Evolutionary conservation across 1,140 invertebrate species (phyloP).

Genomic region (Drosophila arawakana): DNA sequence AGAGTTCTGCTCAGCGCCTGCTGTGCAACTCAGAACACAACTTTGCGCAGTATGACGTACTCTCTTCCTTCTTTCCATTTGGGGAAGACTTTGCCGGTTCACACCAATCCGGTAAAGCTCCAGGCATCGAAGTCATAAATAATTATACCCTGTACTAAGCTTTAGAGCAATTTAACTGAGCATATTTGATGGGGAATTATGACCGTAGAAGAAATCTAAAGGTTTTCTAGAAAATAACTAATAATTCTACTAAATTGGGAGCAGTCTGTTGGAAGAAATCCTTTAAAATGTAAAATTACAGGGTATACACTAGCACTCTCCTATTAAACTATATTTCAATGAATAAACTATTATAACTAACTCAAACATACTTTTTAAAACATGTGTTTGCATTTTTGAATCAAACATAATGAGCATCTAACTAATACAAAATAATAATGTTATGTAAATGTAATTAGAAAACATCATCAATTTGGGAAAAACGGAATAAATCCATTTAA

Average conservation of each 20-base stretch:
- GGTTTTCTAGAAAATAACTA: not conserved
- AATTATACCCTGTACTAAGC: conserved; percentile 3
- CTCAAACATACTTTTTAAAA: conserved; percentile 12
- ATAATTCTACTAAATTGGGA: too few species aligned
- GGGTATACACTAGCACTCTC: not conserved
- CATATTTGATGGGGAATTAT: not conserved
- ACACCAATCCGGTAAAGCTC: conserved; percentile 39
- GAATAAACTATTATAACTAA: not conserved
- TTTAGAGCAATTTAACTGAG: not conserved
- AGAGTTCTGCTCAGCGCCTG: conserved; percentile 45
- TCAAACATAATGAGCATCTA: conserved; percentile 27
- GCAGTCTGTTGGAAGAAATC: too few species aligned
- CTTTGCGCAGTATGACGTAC: conserved; percentile 48
- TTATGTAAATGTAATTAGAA: conserved; percentile 83
- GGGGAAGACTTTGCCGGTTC: conserved; percentile 21
- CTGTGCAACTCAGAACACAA: conserved; percentile 44
- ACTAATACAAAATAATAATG: conserved; percentile 52
- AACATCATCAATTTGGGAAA: conserved; percentile 72
- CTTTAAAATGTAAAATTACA: not conserved
- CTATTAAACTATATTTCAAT: too few species aligned
- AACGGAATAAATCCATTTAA: conserved; percentile 60
- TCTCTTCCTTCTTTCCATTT: conserved; percentile 7
- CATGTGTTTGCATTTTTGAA: conserved; percentile 47
- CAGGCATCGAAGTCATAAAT: conserved; percentile 36
- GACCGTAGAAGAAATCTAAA: too few species aligned